These are phyloP conservation scores for Lucilia cuprina DNA, from an alignment of 1,140 invertebrate genomes.

Conservation along the genomic window DNA sequence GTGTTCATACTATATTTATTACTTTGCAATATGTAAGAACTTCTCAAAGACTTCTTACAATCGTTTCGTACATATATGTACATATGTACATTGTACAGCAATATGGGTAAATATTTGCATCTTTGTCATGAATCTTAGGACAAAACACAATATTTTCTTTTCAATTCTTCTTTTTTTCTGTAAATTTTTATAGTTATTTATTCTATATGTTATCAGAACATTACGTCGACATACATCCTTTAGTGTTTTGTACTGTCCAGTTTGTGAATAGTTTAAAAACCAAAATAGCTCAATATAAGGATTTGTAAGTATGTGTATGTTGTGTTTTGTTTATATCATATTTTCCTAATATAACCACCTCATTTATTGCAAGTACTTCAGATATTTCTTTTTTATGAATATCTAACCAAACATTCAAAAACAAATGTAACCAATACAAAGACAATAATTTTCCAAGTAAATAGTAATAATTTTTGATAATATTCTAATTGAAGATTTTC, in stretches of 20 bases:
- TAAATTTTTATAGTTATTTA: not conserved
- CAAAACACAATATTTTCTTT: conserved; percentile 20
- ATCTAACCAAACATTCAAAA: too few species aligned
- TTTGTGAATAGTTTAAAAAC: not conserved
- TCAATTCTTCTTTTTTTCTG: not conserved
- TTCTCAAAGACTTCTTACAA: not conserved
- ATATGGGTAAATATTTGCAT: conserved; percentile 19
- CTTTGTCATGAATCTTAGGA: not conserved
- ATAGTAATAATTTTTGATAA: too few species aligned
- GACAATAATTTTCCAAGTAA: too few species aligned
- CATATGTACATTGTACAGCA: not conserved
- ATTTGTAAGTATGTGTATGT: not conserved
- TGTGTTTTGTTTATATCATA: not conserved
- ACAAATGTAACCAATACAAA: too few species aligned
- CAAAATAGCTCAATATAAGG: too few species aligned
- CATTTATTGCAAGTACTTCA: not conserved
- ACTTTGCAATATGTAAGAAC: not conserved
- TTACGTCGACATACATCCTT: not conserved
- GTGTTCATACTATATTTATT: not conserved
- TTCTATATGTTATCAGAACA: not conserved
- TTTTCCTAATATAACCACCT: not conserved
- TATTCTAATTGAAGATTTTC: too few species aligned
- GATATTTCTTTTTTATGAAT: not conserved
- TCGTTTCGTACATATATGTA: too few species aligned
- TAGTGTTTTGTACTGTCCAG: conserved; percentile 1